Base-by-base conservation (phyloP, 2,888 invertebrate genomes). In the Ecliptopera silaceata region DNA sequence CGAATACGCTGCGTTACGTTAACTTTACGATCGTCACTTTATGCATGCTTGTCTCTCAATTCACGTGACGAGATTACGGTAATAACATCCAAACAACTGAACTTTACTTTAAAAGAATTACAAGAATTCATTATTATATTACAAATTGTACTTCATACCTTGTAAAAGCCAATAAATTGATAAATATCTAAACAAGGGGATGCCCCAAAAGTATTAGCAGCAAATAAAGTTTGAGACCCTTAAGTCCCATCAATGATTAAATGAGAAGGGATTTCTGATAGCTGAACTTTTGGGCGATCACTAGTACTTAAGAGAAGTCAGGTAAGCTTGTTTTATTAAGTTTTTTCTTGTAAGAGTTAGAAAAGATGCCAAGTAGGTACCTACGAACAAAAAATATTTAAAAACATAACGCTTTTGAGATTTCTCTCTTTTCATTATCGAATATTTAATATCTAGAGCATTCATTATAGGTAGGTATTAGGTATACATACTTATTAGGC, bases 281-380 rank as follows among this genome's bases (percentile, higher is more conserved):
- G 59, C 45, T 29, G 41, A 65, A 63, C 65, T 63, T 67, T 65
- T 58, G 57, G 57, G 51, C 56, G 63, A 63, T 66, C 64, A 54
- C 48, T 64, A 15, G 36, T 36, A 64, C 57, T 63, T 60, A 59
- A 51, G 53, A 59, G 48, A 52, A 34, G 59, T 56, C 41, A 63
- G 58, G 58, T 63, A 59, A 64, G 45, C 43, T 50, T 48, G 47
- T 36, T 47, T 60, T 52, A 60, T 59, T 56, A 62, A 49, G 48
- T 56, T 47, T 56, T 15, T 32, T 47, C 44, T 51, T 52, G 22
- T 15, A 42, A 31, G 22, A 43, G 43, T 32, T 15, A 15, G 49
- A 8, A 48, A 44, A 48, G 20, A 45, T 45, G 45, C 18, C 17
- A 51, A 32, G n/a, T n/a, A n/a, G n/a, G n/a, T n/a, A n/a, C n/a